Conservation (phyloP, 2,113 vertebrate genomes). For the Pyrgilauda ruficollis region DNA sequence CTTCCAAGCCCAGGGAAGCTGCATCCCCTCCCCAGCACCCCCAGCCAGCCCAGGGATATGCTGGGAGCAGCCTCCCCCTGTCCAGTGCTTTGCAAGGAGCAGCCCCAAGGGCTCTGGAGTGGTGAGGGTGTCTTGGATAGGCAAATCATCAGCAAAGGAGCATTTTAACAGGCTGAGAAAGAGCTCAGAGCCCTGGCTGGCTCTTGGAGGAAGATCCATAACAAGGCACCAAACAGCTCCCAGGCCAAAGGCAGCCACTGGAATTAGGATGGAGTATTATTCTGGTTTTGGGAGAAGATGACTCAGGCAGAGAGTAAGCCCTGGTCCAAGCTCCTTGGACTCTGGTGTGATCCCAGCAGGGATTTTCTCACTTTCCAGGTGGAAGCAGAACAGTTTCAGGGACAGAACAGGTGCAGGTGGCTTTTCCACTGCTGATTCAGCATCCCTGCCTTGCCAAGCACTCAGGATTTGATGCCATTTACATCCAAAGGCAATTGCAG, state of each 20-base stretch:
- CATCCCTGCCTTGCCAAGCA: not conserved
- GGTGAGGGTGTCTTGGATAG: not conserved
- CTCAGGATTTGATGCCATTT: not conserved
- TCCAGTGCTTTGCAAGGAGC: not conserved
- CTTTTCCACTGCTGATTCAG: constrained; percentile 4
- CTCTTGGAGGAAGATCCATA: not conserved
- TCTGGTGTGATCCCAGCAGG: not conserved
- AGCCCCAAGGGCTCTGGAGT: not conserved
- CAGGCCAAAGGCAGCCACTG: not conserved
- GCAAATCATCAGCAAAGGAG: not conserved
- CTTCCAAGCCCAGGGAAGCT: not conserved
- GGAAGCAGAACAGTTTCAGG: not conserved
- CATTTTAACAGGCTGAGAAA: not conserved
- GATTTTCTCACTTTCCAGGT: not conserved
- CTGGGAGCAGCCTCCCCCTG: not conserved
- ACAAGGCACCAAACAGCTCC: not conserved
- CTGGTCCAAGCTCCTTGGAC: not conserved
- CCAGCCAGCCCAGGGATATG: not conserved
- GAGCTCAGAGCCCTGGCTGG: not conserved
- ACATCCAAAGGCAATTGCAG: not conserved
- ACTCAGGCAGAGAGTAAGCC: not conserved
- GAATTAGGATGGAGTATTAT: not conserved
- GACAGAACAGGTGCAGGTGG: not conserved
- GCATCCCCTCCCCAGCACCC: not conserved
- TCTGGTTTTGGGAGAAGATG: not conserved